phyloP scores from a whole-genome alignment of 2,888 invertebrate genomes.

The Oscheius sp. region DNA sequence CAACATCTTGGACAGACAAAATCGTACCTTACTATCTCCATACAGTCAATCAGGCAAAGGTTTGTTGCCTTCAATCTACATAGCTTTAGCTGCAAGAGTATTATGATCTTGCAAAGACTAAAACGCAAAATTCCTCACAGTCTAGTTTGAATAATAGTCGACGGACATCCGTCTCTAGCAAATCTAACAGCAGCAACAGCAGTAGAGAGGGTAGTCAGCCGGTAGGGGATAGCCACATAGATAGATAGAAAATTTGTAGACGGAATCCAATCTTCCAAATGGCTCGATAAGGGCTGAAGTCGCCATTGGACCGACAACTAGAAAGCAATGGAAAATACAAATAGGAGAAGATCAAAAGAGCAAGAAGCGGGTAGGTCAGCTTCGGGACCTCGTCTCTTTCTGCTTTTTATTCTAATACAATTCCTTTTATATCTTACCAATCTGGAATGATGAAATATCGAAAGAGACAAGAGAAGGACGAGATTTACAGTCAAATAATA shows the following conservation, averaged over 20 bases:
- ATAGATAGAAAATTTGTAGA: background rate
- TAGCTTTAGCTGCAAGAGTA: constrained; percentile 46
- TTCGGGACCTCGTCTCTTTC: too few relatives aligned
- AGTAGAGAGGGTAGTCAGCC: constrained; percentile 25
- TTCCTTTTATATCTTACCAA: too few relatives aligned
- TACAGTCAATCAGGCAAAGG: constrained; percentile 92
- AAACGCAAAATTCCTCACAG: constrained; percentile 30
- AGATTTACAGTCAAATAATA: too few relatives aligned
- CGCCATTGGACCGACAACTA: constrained; percentile 75
- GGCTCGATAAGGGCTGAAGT: background rate
- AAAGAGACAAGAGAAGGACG: too few relatives aligned
- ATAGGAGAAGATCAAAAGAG: too few relatives aligned
- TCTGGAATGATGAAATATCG: too few relatives aligned
- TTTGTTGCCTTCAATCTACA: constrained; percentile 53
- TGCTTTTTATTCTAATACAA: too few relatives aligned
- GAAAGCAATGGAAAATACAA: constrained; percentile 82
- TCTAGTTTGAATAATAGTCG: constrained; percentile 22
- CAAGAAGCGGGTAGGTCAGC: too few relatives aligned
- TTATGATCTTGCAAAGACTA: constrained; percentile 27
- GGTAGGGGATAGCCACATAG: background rate
- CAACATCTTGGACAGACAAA: constrained; percentile 98
- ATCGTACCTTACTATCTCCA: constrained; percentile 98
- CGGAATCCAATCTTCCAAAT: background rate
- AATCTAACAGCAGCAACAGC: constrained; percentile 14
- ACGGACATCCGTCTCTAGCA: constrained; percentile 16